Base-by-base conservation (phyloP, 2,797 vertebrate genomes). In the Gastrophryne carolinensis region DNA sequence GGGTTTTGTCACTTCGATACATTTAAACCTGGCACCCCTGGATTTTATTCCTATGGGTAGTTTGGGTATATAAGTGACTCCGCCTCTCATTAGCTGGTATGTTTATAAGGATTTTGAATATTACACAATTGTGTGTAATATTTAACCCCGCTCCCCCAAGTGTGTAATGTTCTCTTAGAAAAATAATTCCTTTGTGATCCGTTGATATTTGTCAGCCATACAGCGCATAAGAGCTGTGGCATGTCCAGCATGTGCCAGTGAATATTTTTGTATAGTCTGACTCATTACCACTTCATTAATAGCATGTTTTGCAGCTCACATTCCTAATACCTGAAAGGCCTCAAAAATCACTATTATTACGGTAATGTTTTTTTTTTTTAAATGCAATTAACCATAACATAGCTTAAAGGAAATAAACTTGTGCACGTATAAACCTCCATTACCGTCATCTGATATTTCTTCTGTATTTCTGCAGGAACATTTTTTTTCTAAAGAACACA, bases 241-340 rank as follows among this genome's bases (percentile, higher is more conserved):
- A 26, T 62, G 61, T 60, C 44, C 3, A 29, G 24, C 47, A 49
- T 39, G 27, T 34, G 61, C 72, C 35, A 65, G 26, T 7, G 12
- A 64, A 44, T 73, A 37, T 65, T 73, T 57, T 73, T 47, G 61
- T 47, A 56, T 57, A 65, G 72, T 57, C 61, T 73, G 61, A 47
- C 52, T 58, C 72, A 66, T 74, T 74, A 49, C 50, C 52, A 27
- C 60, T 44, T 54, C 52, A 44, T 73, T 65, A 57, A 65, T 21
- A 54, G 7, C 29, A 44, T 54, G 50, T 47, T 44, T 35, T 34
- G 19, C 26, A 2, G 47, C 37, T 56, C 27, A 65, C 44, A 26
- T 39, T 50, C 54, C 27, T 54, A 37, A 39, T 34, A 44, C 17
- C 24, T 66, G 15, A 9, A 37, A 37, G 30, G 12, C 2, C 32